phyloP scores from a whole-genome alignment of 2,888 invertebrate genomes.

The Oasisia sp. region DNA sequence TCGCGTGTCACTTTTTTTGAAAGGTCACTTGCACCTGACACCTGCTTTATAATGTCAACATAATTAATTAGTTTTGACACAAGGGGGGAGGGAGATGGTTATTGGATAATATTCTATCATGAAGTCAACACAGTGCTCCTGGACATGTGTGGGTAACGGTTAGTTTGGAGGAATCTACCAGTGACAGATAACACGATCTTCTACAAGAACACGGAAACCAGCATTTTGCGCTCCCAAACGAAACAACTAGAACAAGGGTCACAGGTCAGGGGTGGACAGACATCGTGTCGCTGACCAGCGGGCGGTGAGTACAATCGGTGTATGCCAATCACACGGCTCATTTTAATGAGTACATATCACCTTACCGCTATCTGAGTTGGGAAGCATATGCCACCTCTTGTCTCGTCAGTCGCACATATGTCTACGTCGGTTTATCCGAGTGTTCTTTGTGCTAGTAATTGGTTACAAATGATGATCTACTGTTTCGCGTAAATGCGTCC shows the following conservation, averaged over 20 bases:
- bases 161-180: neutral
- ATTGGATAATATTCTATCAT: too few species aligned
- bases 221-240: neutral
- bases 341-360: neutral
- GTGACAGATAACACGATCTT: neutral
- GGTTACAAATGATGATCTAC: neutral
- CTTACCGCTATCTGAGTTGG: neutral
- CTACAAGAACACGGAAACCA: neutral
- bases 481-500: conserved; percentile 8
- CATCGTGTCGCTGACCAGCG: neutral
- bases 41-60: too few species aligned
- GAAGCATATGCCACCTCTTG: neutral
- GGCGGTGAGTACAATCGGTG: neutral
- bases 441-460: neutral
- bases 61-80: too few species aligned
- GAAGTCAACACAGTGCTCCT: too few species aligned
- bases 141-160: too few species aligned
- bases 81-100: too few species aligned
- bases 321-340: neutral
- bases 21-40: too few species aligned
- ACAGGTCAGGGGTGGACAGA: neutral
- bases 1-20: too few species aligned
- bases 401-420: conserved; percentile 8
- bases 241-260: neutral
- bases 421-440: neutral